A percentile compares a stretch with the other conserved stretches of the same genome.
Evolutionary conservation across 1,140 invertebrate species (phyloP).

Genomic region (Apocrypta bakeri): DNA sequence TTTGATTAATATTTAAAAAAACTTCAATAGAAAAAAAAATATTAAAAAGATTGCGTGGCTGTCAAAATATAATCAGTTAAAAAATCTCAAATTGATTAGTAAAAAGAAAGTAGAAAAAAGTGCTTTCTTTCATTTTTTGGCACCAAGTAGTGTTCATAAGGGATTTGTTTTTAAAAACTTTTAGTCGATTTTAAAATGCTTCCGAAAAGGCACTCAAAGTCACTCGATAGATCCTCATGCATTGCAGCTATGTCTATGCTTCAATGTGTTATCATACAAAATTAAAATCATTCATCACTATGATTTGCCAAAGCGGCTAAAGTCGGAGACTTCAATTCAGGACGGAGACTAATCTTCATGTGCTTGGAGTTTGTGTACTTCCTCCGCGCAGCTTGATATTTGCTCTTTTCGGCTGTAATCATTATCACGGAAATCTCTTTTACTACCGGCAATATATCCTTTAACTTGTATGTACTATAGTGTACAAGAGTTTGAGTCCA

Average conservation of each 20-base stretch:
- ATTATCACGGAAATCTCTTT: conserved; percentile 77
- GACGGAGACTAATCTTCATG: conserved; percentile 77
- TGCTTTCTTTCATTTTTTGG: conserved; percentile 26
- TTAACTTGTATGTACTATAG: conserved; percentile 78
- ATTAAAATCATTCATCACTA: conserved; percentile 54
- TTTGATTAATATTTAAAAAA: conserved; percentile 30
- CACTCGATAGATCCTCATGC: conserved; percentile 42
- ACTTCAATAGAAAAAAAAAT: conserved; percentile 19
- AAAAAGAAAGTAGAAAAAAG: conserved; percentile 26
- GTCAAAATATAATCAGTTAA: conserved; percentile 17
- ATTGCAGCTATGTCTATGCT: conserved; percentile 40
- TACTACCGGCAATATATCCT: conserved; percentile 78
- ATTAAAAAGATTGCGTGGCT: conserved; percentile 40
- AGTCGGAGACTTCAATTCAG: conserved; percentile 74
- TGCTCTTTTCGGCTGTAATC: conserved; percentile 75
- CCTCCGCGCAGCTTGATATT: conserved; percentile 78
- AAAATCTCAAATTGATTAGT: conserved; percentile 29
- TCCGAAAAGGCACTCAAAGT: conserved; percentile 41
- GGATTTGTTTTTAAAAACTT: neutral
- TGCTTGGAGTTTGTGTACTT: conserved; percentile 78
- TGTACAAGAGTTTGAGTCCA: conserved; percentile 80
- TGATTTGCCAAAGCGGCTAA: conserved; percentile 64
- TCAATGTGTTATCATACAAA: conserved; percentile 47
- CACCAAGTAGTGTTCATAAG: neutral
- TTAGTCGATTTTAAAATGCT: conserved; percentile 29